Conservation (phyloP, 2,888 invertebrate species). For the Tipula vernalis region DNA sequence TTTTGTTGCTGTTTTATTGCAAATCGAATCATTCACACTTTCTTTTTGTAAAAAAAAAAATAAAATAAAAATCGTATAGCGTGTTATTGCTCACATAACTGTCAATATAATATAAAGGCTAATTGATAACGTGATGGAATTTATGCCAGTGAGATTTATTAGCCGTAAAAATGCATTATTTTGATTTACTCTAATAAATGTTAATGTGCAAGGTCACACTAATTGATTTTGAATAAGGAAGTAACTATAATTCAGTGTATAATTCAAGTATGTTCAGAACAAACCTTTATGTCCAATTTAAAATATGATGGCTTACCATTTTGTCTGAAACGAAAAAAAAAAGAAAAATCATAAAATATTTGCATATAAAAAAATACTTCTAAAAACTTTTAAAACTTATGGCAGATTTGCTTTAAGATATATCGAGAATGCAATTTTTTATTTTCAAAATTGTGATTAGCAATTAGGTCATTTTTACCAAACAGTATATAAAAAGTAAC, state of each 20-base stretch:
- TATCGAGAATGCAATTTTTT: too few species aligned
- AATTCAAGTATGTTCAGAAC: too few species aligned
- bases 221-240: background rate
- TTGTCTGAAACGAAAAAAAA: background rate
- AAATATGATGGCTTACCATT: background rate
- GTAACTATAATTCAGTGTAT: too few species aligned
- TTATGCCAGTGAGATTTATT: background rate
- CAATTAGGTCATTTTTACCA: too few species aligned
- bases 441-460: too few species aligned
- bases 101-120: background rate
- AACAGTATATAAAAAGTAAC: too few species aligned
- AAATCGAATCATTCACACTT: background rate
- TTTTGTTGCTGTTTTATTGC: background rate
- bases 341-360: background rate
- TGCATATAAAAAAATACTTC: background rate
- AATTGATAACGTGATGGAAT: slow-evolving; percentile 1
- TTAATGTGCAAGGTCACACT: background rate
- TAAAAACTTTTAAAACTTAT: background rate
- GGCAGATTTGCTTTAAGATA: too few species aligned
- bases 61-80: background rate
- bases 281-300: too few species aligned
- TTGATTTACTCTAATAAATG: background rate
- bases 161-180: background rate
- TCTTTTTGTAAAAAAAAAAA: background rate
- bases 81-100: background rate